Evolutionary conservation across 2,797 vertebrate genomes (phyloP).

Genomic region (Percopsis omiscomaycus): DNA sequence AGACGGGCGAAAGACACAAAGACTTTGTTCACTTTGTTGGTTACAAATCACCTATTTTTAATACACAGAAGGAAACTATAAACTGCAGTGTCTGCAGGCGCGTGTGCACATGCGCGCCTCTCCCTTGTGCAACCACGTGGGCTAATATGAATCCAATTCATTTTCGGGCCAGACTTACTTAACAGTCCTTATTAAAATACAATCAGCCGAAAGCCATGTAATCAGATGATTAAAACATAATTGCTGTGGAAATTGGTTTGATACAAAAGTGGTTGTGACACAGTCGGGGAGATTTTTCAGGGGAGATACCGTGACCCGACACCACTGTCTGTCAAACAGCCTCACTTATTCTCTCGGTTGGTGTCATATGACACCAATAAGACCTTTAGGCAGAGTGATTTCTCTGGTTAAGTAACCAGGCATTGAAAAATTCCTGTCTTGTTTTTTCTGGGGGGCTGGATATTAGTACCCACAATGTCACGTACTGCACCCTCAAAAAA

Average conservation of each 20-base stretch:
- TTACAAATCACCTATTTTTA: background rate
- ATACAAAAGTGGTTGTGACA: slow-evolving; percentile 52
- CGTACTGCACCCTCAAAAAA: background rate
- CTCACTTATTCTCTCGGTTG: slow-evolving; percentile 15
- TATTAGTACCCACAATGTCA: background rate
- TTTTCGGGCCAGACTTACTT: slow-evolving; percentile 48
- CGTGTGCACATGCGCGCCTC: background rate
- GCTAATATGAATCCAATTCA: slow-evolving; percentile 36
- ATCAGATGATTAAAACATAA: slow-evolving; percentile 63
- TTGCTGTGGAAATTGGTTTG: slow-evolving; percentile 59
- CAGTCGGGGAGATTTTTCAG: slow-evolving; percentile 14
- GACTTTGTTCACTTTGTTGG: background rate
- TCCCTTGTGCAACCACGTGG: slow-evolving; percentile 22
- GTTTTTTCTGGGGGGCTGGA: background rate
- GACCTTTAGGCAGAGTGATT: background rate
- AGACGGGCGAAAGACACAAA: background rate
- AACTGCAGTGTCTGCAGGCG: background rate
- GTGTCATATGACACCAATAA: slow-evolving; percentile 6
- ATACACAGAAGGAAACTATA: background rate
- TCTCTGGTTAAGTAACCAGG: background rate
- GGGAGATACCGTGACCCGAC: slow-evolving; percentile 39
- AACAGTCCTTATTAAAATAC: slow-evolving; percentile 54
- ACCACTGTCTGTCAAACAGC: slow-evolving; percentile 21
- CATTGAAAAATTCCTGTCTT: background rate
- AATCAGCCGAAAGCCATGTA: slow-evolving; percentile 61